Conservation (phyloP, 2,113 vertebrate species). For the Lanius ludovicianus region DNA sequence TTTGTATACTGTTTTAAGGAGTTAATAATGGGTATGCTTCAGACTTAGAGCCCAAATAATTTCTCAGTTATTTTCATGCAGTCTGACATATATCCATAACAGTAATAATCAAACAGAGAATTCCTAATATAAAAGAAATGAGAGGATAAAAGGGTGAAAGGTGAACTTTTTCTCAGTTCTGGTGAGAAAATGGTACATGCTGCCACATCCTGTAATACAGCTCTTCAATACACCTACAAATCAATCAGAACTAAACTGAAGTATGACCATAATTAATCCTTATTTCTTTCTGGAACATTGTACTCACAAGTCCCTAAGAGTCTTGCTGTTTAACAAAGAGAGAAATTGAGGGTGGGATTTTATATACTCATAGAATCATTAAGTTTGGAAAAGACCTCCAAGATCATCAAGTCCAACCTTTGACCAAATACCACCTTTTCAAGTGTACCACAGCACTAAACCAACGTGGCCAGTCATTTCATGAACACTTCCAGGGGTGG, state of each 20-base stretch:
- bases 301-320: background rate
- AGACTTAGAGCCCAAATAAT: background rate
- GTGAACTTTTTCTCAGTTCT: background rate
- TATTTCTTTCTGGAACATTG: background rate
- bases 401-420: background rate
- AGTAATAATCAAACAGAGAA: background rate
- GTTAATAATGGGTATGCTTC: background rate
- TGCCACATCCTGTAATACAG: background rate
- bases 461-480: accelerated
- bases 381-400: background rate
- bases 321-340: background rate
- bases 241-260: background rate
- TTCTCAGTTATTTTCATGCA: background rate
- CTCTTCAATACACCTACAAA: background rate
- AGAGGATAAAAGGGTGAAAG: background rate
- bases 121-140: background rate
- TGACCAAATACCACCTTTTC: background rate
- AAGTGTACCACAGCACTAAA: background rate
- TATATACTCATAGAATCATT: background rate
- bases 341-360: background rate
- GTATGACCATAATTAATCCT: background rate
- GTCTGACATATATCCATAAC: background rate
- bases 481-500: background rate
- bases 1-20: background rate
- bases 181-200: background rate